A percentile compares a stretch with the other conserved stretches of the same genome.
Evolutionary conservation across 1,140 invertebrate species (phyloP).

Genomic region (Amyelois transitella): DNA sequence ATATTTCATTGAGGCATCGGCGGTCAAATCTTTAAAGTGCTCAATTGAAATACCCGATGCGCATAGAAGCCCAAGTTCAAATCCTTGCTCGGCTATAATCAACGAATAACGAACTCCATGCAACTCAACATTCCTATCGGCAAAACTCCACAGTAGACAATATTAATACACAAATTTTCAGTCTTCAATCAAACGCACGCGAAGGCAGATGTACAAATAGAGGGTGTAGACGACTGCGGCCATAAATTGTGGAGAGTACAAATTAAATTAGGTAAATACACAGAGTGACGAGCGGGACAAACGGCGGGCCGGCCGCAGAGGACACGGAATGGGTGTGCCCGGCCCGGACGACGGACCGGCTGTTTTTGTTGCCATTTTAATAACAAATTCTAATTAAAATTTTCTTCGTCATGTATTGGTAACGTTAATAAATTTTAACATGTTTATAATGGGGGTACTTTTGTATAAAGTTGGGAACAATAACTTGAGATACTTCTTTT

Average conservation of each 20-base stretch:
- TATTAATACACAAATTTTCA: neutral
- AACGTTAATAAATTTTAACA: neutral
- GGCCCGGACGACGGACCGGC: constrained; percentile 23
- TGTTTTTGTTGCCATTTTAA: constrained; percentile 33
- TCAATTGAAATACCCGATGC: too few relatives aligned
- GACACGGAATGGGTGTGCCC: constrained; percentile 66
- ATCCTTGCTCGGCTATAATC: too few relatives aligned
- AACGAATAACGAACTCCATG: too few relatives aligned
- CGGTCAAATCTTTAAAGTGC: too few relatives aligned
- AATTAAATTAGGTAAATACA: constrained; percentile 74
- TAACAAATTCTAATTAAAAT: constrained; percentile 7
- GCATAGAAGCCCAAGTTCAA: too few relatives aligned
- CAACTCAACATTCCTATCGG: too few relatives aligned
- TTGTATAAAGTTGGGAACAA: too few relatives aligned
- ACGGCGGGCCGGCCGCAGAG: constrained; percentile 38
- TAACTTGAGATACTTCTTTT: too few relatives aligned
- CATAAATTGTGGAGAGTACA: constrained; percentile 67
- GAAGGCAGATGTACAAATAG: constrained; percentile 35
- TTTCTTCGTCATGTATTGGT: neutral
- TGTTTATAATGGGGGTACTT: too few relatives aligned
- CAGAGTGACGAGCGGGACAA: constrained; percentile 56
- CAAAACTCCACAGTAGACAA: neutral
- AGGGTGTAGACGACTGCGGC: constrained; percentile 42
- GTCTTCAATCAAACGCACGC: constrained; percentile 11
- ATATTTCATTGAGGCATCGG: too few relatives aligned